Evolutionary conservation across 2,888 invertebrate genomes (phyloP).

Genomic region (Ischnura elegans): DNA sequence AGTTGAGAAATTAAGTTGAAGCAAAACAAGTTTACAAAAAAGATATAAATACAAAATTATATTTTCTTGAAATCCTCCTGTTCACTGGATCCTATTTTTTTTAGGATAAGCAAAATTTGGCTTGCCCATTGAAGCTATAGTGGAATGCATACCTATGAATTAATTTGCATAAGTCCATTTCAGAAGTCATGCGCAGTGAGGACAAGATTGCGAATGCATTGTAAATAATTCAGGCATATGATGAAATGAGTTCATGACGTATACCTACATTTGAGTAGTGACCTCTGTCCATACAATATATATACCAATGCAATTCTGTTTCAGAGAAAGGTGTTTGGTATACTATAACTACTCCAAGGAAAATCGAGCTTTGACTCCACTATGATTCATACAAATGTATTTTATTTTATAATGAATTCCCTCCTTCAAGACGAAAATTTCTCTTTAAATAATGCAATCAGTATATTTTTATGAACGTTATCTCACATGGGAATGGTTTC

Average conservation of each 20-base stretch:
- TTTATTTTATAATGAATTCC: slow-evolving; percentile 14
- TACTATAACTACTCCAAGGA: slow-evolving; percentile 23
- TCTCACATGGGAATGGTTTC: background rate
- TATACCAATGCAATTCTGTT: slow-evolving; percentile 12
- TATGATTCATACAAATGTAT: slow-evolving; percentile 20
- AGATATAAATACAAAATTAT: slow-evolving; percentile 51
- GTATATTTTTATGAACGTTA: slow-evolving; percentile 24
- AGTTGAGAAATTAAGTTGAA: background rate
- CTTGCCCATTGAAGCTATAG: background rate
- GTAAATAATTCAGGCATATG: background rate
- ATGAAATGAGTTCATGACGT: background rate
- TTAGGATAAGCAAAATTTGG: slow-evolving; percentile 1
- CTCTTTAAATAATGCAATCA: background rate
- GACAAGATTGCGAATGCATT: background rate
- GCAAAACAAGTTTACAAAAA: background rate
- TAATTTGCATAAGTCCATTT: slow-evolving; percentile 34
- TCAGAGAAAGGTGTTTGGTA: slow-evolving; percentile 26
- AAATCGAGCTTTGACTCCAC: slow-evolving; percentile 44
- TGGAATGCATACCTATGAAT: background rate
- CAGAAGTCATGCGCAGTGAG: background rate
- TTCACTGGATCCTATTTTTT: slow-evolving; percentile 55
- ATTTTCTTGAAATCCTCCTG: slow-evolving; percentile 57
- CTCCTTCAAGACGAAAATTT: slow-evolving; percentile 12
- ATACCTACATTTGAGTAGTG: slow-evolving; percentile 35
- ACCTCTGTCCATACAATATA: background rate